phyloP scores from a whole-genome alignment of 2,113 vertebrate genomes.

The Rhadina sibilatrix region DNA sequence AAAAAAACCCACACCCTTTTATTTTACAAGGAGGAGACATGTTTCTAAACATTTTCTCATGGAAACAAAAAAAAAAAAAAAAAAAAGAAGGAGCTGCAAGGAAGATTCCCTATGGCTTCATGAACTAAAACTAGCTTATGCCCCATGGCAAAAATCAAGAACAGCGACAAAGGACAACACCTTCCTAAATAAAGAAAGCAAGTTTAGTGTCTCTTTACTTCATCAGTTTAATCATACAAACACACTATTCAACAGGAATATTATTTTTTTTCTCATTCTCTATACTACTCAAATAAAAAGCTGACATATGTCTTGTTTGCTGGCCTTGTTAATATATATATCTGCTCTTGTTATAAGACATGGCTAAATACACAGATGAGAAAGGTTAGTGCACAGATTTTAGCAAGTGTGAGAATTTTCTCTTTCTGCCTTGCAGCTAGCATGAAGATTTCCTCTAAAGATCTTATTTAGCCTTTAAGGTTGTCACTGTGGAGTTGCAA shows the following conservation, averaged over 20 bases:
- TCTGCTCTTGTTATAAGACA: not conserved
- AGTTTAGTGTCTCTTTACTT: not conserved
- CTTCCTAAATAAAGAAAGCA: not conserved
- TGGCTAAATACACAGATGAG: not conserved
- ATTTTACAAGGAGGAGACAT: not conserved
- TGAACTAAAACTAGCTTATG: not conserved
- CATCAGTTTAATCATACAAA: not conserved
- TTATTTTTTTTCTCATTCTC: not conserved
- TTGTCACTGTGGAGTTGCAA: not conserved
- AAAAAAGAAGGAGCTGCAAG: not conserved
- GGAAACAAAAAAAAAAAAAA: not conserved
- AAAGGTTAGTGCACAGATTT: not conserved
- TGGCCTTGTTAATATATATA: not conserved
- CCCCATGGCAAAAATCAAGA: not conserved
- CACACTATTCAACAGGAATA: not conserved
- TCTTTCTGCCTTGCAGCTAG: not conserved
- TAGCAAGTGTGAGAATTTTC: not conserved
- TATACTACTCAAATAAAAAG: not conserved
- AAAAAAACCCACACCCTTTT: fast-evolving
- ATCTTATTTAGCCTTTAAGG: not conserved
- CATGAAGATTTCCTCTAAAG: not conserved
- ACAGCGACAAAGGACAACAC: not conserved
- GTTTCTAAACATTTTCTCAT: not conserved
- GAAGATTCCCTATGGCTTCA: not conserved
- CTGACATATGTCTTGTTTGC: not conserved